Evolutionary conservation across 2,797 vertebrate species (phyloP).

Genomic region (Artibeus jamaicensis): DNA sequence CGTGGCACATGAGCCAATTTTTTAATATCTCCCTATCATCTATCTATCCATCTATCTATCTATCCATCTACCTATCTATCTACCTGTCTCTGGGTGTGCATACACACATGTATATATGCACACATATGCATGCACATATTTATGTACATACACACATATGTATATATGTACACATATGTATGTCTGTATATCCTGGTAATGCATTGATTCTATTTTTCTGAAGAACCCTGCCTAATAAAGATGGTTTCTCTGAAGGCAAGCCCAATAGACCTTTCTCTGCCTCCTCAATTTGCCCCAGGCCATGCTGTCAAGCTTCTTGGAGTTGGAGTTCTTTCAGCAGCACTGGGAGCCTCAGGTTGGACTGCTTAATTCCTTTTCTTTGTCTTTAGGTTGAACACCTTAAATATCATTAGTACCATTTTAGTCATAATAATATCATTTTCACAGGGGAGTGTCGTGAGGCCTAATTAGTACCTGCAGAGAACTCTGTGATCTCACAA

Average conservation of each 20-base stretch:
- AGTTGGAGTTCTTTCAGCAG: not conserved
- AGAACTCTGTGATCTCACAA: slow-evolving; percentile 56
- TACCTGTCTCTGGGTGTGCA: not conserved
- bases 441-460: slow-evolving; percentile 54
- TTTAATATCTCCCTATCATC: not conserved
- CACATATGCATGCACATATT: no score
- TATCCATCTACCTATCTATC: not conserved
- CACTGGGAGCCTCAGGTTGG: not conserved
- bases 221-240: not conserved
- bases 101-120: not conserved
- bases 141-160: not conserved
- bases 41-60: not conserved
- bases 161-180: no score
- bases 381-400: slow-evolving; percentile 48
- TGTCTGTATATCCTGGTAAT: not conserved
- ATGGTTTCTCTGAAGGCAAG: not conserved
- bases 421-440: slow-evolving; percentile 64
- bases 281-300: not conserved
- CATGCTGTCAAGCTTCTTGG: not conserved
- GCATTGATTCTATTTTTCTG: not conserved
- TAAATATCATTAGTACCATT: slow-evolving; percentile 48
- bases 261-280: not conserved
- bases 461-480: slow-evolving; percentile 62
- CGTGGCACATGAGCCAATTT: not conserved
- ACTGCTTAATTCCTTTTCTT: slow-evolving; percentile 8